Evolutionary conservation across 37 sponge, comb jelly and placozoan species (phyloP), one percentile per base, ranked within the genome.

Genomic region (Chondrosia reniformis): DNA sequence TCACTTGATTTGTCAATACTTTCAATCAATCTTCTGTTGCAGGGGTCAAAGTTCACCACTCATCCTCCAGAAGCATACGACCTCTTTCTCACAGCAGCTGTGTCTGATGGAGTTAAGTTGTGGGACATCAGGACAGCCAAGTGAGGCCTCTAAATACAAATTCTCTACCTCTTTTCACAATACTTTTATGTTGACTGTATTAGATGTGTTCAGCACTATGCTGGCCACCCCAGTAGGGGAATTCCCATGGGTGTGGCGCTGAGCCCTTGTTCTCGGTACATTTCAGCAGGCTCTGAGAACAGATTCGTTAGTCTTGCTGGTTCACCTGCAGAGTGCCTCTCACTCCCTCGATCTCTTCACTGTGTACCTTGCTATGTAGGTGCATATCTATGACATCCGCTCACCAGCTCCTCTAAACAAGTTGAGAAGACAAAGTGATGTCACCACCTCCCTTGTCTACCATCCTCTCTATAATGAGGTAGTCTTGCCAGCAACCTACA

Each of bases 231-330:
- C 33, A 45, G 25, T 45, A 95, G 95, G 74, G 92, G 89, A 80
- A 87, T 91, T 32, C 72, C 78, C 27, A 85, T 95, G 22, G 71
- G 82, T 24, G 87, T 79, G 8, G 30, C 72, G 39, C 79, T 96
- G 78, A 94, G 94, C 83, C 94, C 95, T 22, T 96, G 97, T 88
- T 80, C 79, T 17, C 67, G 89, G 21, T 96, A 72, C 83, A 75
- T 96, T 19, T 91, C 92, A 22, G 84, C 92, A 24, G 97, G 95
- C 2, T 87, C 94, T 0, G 97, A 96, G 74, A 91, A 96, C 59
- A 84, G 71, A 39, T 72, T 79, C n/a, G 94, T 93, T 43, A 77
- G 88, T 83, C n/a, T 0, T 28, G 27, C 4, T 30, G 13, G 52
- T 49, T 10, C 15, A 15, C 52, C 52, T 15, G 10, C 15, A 19